Percentiles rank a stretch among this genome's conserved stretches.
phyloP scores from a whole-genome alignment of 2,113 vertebrate species.

The Chunga burmeisteri region DNA sequence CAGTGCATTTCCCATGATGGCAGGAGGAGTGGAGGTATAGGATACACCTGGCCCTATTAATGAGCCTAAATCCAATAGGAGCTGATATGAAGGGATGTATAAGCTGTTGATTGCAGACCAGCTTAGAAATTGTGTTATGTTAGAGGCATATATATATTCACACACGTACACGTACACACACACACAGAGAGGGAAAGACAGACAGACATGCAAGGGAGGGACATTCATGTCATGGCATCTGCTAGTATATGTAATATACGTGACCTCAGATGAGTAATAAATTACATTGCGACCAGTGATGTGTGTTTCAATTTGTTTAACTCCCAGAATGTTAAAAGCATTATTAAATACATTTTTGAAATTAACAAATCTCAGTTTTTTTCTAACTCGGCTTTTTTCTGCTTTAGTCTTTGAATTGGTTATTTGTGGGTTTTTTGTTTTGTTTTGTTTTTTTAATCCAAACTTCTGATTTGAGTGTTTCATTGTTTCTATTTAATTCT shows the following conservation, averaged over 20 bases:
- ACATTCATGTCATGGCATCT: neutral
- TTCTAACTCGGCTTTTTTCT: neutral
- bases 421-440: too few relatives aligned
- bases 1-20: neutral
- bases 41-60: neutral
- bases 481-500: neutral
- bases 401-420: neutral
- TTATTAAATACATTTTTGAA: neutral
- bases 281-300: neutral
- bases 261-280: neutral
- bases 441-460: neutral
- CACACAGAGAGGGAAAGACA: neutral
- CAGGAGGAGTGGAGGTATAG: neutral
- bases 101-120: neutral
- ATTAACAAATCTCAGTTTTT: neutral
- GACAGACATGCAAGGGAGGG: accelerated
- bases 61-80: neutral
- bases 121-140: neutral
- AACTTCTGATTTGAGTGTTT: neutral
- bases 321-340: neutral
- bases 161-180: accelerated
- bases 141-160: neutral
- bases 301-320: neutral
- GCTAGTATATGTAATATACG: neutral
- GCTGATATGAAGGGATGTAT: neutral